phyloP scores from a whole-genome alignment of 2,113 vertebrate genomes.

The Addax nasomaculatus region DNA sequence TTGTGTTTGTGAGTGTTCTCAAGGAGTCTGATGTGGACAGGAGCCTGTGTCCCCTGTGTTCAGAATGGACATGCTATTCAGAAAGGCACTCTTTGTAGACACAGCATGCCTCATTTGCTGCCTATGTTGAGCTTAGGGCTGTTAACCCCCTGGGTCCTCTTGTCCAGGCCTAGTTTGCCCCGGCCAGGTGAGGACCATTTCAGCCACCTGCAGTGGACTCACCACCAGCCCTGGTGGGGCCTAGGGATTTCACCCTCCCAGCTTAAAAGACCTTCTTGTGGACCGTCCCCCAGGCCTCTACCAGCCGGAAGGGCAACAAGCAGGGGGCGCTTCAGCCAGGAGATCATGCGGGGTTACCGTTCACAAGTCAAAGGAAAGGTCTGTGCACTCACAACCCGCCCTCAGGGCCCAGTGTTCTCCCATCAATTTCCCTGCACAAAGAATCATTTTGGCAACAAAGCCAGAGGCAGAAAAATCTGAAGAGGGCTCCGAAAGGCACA shows the following conservation, averaged over 20 bases:
- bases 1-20: background rate
- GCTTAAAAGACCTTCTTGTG: rapidly evolving
- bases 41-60: background rate
- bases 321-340: background rate
- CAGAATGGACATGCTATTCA: background rate
- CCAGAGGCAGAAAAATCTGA: background rate
- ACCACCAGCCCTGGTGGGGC: background rate
- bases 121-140: background rate
- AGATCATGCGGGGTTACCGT: background rate
- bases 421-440: background rate
- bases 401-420: background rate
- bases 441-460: background rate
- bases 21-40: background rate
- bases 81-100: background rate
- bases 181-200: background rate
- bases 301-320: rapidly evolving
- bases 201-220: background rate
- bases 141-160: no score
- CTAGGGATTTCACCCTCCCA: background rate
- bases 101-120: background rate
- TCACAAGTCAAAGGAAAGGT: background rate
- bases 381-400: background rate
- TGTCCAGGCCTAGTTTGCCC: background rate
- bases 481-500: background rate
- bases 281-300: rapidly evolving